phyloP scores from a whole-genome alignment of 2,113 vertebrate species.

The Penelope pileata region DNA sequence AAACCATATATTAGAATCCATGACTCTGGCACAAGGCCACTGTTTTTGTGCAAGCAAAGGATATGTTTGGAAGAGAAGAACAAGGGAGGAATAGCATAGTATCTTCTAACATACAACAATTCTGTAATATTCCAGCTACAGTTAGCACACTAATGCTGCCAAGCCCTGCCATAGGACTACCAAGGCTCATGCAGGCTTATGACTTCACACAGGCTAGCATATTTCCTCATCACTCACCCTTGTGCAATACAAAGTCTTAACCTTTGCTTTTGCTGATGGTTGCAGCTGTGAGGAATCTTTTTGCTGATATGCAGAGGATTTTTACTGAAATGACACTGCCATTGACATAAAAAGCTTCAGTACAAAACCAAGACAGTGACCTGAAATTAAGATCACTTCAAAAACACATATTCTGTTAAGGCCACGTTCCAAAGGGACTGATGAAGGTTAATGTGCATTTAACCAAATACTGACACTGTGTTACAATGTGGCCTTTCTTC shows the following conservation, averaged over 20 bases:
- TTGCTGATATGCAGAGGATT: background rate
- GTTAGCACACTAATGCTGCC: background rate
- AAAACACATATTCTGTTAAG: background rate
- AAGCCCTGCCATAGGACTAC: background rate
- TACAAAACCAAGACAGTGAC: background rate
- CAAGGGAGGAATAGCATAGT: background rate
- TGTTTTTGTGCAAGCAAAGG: background rate
- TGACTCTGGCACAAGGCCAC: background rate
- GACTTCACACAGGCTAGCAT: background rate
- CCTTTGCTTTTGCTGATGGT: slow-evolving; percentile 9
- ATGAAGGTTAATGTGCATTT: background rate
- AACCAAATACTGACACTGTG: background rate
- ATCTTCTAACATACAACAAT: background rate
- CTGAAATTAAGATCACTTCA: background rate
- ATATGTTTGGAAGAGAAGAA: background rate
- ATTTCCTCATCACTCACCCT: slow-evolving; percentile 19
- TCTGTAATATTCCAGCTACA: background rate
- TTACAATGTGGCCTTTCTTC: background rate
- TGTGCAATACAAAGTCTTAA: slow-evolving; percentile 44
- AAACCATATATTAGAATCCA: background rate
- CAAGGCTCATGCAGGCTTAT: background rate
- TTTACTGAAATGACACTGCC: background rate
- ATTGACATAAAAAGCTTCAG: background rate
- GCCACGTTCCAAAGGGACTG: background rate
- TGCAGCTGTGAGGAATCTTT: slow-evolving; percentile 28